Evolutionary conservation across 2,888 invertebrate species (phyloP).

Genomic region (Mamestra brassicae): DNA sequence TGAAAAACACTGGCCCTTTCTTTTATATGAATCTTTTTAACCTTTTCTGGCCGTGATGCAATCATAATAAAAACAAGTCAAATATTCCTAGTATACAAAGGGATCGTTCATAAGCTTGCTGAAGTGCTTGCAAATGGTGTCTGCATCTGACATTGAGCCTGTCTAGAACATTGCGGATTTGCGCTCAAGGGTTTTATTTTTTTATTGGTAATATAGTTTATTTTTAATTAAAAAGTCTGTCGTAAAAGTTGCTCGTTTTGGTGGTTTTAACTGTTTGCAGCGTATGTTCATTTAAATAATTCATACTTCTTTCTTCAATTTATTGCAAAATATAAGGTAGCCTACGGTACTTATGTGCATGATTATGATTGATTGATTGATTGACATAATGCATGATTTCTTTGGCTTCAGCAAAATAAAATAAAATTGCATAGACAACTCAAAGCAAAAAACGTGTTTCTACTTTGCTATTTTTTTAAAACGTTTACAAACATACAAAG

Average conservation of each 20-base stretch:
- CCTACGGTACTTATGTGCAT: no score
- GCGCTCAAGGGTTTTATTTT: conserved; percentile 6
- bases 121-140: conserved; percentile 27
- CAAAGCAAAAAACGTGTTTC: background rate
- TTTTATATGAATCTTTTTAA: conserved; percentile 12
- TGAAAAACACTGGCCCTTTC: conserved; percentile 4
- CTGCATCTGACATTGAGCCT: conserved; percentile 34
- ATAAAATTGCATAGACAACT: background rate
- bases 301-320: no score
- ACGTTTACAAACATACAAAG: no score
- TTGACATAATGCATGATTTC: no score
- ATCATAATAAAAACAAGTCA: conserved; percentile 20
- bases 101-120: conserved; percentile 7
- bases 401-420: background rate
- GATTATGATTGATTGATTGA: no score
- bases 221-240: conserved; percentile 5
- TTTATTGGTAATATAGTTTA: background rate
- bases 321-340: no score
- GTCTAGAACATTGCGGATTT: conserved; percentile 23
- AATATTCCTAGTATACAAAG: conserved; percentile 13
- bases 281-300: background rate
- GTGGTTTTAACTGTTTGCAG: background rate
- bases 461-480: no score
- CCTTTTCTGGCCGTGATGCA: conserved; percentile 21
- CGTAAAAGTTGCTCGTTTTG: background rate